A percentile compares a stretch with the other conserved stretches of the same genome.
These are phyloP conservation scores for Pogonomyrmex barbatus DNA, from an alignment of 1,140 invertebrate genomes.

Conservation along the genomic window DNA sequence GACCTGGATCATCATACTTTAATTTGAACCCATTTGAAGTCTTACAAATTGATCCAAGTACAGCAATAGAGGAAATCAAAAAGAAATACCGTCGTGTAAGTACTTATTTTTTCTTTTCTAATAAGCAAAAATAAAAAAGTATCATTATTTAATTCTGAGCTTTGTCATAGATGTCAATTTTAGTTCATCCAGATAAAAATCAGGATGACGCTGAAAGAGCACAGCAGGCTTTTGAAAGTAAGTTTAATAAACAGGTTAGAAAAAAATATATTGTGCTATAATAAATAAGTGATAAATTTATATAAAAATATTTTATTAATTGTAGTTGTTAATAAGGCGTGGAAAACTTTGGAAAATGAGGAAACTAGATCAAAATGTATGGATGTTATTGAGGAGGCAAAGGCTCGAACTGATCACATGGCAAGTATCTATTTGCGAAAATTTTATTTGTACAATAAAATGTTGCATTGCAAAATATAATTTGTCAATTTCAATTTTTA, in stretches of 20 bases:
- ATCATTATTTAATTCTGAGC: conserved; percentile 18
- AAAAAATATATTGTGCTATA: background rate
- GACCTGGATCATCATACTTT: conserved; percentile 98
- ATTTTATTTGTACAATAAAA: background rate
- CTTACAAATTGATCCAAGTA: conserved; percentile 96
- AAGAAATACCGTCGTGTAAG: conserved; percentile 96
- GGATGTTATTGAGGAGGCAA: conserved; percentile 99
- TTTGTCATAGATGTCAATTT: conserved; percentile 93
- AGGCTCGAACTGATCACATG: conserved; percentile 97
- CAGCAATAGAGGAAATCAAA: conserved; percentile 95
- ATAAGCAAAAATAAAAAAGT: background rate
- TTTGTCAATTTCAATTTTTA: conserved; percentile 1
- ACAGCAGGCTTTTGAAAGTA: conserved; percentile 96
- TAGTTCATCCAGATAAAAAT: conserved; percentile 99
- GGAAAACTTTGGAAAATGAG: conserved; percentile 98
- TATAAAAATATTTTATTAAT: conserved; percentile 60
- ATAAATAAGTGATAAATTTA: background rate
- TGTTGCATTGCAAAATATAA: background rate
- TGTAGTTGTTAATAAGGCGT: conserved; percentile 96
- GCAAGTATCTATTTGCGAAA: conserved; percentile 85
- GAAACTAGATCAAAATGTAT: conserved; percentile 97
- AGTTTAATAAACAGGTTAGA: conserved; percentile 57
- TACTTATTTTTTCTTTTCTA: conserved; percentile 35
- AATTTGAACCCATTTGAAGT: conserved; percentile 99
- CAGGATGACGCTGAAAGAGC: conserved; percentile 97